A percentile compares a stretch with the other conserved stretches of the same genome.
Evolutionary conservation across 2,113 vertebrate genomes (phyloP).

Genomic region (Pluvialis apricaria): DNA sequence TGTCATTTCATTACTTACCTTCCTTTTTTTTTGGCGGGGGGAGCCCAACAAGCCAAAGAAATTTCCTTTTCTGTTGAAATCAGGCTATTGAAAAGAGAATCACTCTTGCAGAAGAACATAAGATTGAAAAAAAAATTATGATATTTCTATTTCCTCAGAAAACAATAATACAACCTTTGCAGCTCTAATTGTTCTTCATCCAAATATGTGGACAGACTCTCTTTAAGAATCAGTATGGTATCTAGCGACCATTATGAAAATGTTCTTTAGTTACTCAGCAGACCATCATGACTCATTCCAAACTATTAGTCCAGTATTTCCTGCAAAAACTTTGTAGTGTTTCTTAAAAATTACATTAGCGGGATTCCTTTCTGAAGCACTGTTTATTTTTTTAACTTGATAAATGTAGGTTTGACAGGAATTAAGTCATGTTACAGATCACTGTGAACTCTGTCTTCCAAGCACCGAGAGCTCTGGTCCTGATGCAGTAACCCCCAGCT

Average conservation of each 20-base stretch:
- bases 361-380: not conserved
- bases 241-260: not conserved
- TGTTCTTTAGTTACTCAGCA: not conserved
- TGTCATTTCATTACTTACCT: not conserved
- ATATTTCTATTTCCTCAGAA: not conserved
- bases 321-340: not conserved
- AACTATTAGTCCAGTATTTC: not conserved
- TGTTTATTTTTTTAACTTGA: not conserved
- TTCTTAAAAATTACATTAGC: not conserved
- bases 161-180: not conserved
- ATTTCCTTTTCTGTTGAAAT: not conserved
- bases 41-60: not conserved
- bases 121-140: not conserved
- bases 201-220: not conserved
- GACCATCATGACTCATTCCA: not conserved
- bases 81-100: not conserved
- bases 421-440: not conserved
- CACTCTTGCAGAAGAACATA: not conserved
- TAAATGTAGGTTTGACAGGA: not conserved
- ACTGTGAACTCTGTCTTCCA: not conserved
- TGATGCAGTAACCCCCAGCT: not conserved
- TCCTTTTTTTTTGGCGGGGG: rapidly evolving
- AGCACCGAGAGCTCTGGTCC: not conserved
- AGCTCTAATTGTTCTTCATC: not conserved
- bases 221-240: not conserved